phyloP scores from a whole-genome alignment of 2,113 vertebrate genomes.

The Myiagra hebetior region DNA sequence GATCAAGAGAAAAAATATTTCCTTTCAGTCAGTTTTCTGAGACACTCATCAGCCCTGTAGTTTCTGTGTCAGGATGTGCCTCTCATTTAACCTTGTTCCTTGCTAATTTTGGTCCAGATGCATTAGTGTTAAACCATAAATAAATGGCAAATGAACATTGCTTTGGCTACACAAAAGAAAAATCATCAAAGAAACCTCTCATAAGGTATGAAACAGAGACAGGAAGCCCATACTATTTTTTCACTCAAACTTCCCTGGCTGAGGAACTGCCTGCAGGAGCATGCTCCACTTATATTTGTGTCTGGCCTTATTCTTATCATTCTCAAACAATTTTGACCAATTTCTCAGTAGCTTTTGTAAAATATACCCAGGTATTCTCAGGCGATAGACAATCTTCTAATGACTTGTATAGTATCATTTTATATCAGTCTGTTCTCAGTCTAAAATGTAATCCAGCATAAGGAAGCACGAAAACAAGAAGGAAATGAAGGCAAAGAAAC shows the following conservation, averaged over 20 bases:
- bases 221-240: background rate
- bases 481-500: constrained; percentile 10
- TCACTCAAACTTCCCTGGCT: background rate
- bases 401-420: background rate
- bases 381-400: background rate
- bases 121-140: constrained; percentile 60
- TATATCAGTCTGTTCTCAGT: constrained; percentile 9
- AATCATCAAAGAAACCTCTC: constrained; percentile 57
- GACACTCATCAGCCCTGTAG: background rate
- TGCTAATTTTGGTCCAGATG: constrained; percentile 58
- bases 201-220: constrained; percentile 52
- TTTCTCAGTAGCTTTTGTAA: constrained; percentile 37
- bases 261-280: background rate
- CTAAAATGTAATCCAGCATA: constrained; percentile 35
- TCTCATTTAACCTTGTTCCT: constrained; percentile 66
- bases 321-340: constrained; percentile 16
- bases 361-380: background rate
- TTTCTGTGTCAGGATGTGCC: background rate
- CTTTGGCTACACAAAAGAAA: constrained; percentile 46
- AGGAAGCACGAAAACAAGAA: background rate
- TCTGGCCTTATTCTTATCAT: background rate
- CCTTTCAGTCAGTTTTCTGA: constrained; percentile 33
- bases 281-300: constrained; percentile 14
- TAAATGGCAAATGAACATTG: constrained; percentile 41
- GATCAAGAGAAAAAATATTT: background rate